Base-by-base conservation (phyloP, 2,797 vertebrate species). In the Rallus crepitans region DNA sequence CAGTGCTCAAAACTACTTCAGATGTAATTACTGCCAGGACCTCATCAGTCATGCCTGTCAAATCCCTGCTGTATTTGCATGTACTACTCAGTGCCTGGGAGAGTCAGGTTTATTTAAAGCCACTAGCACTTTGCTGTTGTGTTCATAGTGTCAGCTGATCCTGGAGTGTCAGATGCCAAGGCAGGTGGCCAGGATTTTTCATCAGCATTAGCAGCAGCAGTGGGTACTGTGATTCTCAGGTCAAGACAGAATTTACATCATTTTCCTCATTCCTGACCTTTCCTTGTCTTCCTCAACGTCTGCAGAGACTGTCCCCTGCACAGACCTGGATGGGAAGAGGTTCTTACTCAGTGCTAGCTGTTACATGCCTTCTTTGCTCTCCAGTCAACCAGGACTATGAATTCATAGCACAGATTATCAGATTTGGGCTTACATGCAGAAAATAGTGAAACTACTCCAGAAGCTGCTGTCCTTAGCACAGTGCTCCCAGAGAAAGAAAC, bases 121-220 rank as follows among this genome's bases (percentile, higher is more conserved):
- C 76, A 53, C 25, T 13, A 8, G 59, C 50, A 15, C 61, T 31
- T 24, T 17, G 23, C 68, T 15, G 24, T 35, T 31, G 56, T 8
- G 37, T 23, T 12, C 59, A 17, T 24, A 23, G 63, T 18, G 35
- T 4, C 2, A 14, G 35, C 68, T 56, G 55, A 48, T 78, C 12
- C 82, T 42, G 53, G 11, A 50, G 20, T 2, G 25, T 20, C 61
- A 69, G 56, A 56, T 37, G 77, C 77, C 57, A 15, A 66, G 37
- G 40, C 65, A 65, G 40, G n/a, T 16, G n/a, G 19, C 8, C 0
- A 4, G 70, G 35, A 9, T 1, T 55, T 63, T 27, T 5, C 70
- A n/a, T 20, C 69, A 52, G 40, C 66, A 5, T 1, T 30, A 63
- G 64, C 35, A n/a, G 63, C 0, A 1, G 18, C 69, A 24, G 7